Percentiles rank a stretch among this genome's conserved stretches.
phyloP scores from a whole-genome alignment of 1,140 invertebrate genomes.

The Pantala flavescens region DNA sequence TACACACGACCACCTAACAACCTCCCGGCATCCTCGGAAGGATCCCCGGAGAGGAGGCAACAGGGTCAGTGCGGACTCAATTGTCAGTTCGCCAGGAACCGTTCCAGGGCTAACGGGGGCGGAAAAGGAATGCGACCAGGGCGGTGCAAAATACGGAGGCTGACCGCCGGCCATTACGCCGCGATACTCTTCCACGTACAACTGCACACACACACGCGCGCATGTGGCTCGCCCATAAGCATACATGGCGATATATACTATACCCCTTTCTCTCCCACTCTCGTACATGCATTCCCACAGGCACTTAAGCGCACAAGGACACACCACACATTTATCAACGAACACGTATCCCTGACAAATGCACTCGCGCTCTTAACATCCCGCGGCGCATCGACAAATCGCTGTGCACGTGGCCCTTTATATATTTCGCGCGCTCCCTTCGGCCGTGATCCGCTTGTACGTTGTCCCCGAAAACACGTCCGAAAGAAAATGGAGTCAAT shows the following conservation, averaged over 20 bases:
- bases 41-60: background rate
- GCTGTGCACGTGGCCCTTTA: background rate
- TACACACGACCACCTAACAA: background rate
- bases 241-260: background rate
- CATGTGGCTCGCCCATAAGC: background rate
- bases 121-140: background rate
- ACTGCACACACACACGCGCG: background rate
- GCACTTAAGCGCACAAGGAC: background rate
- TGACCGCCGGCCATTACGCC: background rate
- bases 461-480: no score
- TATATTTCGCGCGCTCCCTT: background rate
- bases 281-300: background rate
- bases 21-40: background rate
- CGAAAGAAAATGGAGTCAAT: no score
- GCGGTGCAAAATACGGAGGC: constrained; percentile 3
- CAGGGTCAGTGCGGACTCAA: background rate
- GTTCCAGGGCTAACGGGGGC: background rate
- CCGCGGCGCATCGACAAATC: constrained; percentile 5
- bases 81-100: background rate
- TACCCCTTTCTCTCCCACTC: background rate
- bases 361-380: background rate
- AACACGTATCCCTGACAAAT: constrained; percentile 4
- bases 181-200: background rate
- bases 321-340: constrained; percentile 9
- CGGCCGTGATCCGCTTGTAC: no score